Conservation (phyloP, 2,113 vertebrate species). For the Nycticorax nycticorax region DNA sequence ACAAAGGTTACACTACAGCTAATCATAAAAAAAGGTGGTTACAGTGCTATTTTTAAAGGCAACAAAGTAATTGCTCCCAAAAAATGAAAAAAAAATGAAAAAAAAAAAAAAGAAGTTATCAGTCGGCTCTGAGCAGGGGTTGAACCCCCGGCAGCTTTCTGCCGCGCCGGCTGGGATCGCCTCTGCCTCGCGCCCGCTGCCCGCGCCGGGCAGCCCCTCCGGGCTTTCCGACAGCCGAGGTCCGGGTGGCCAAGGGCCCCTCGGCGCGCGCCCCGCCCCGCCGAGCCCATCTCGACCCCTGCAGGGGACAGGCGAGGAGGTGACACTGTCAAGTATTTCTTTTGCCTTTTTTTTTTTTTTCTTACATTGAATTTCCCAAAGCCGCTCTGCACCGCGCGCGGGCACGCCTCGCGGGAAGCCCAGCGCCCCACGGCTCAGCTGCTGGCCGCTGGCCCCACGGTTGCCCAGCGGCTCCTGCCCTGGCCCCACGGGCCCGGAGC, state of each 20-base stretch:
- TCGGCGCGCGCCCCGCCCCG: not conserved
- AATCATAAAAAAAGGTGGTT: conserved; percentile 78
- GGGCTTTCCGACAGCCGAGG: not conserved
- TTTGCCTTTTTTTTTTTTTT: not conserved
- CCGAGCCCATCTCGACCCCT: conserved; percentile 51
- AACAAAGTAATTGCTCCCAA: conserved; percentile 75
- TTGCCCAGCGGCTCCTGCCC: not conserved
- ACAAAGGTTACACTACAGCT: conserved; percentile 78
- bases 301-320: conserved; percentile 53
- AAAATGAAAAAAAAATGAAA: not conserved
- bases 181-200: conserved; percentile 11
- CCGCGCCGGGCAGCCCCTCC: not conserved
- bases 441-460: not conserved
- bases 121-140: conserved; percentile 65
- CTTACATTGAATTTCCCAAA: conserved; percentile 9
- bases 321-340: conserved; percentile 72
- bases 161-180: conserved; percentile 1
- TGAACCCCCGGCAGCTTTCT: conserved; percentile 67
- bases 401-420: conserved; percentile 3
- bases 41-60: conserved; percentile 80
- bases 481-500: conserved; percentile 35
- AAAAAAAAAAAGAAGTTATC: conserved; percentile 8
- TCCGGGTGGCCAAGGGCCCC: not conserved
- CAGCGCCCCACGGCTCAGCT: not conserved
- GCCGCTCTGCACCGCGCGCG: not conserved